These are phyloP conservation scores for Elachura formosa DNA, from an alignment of 2,113 vertebrate species.

Conservation along the genomic window DNA sequence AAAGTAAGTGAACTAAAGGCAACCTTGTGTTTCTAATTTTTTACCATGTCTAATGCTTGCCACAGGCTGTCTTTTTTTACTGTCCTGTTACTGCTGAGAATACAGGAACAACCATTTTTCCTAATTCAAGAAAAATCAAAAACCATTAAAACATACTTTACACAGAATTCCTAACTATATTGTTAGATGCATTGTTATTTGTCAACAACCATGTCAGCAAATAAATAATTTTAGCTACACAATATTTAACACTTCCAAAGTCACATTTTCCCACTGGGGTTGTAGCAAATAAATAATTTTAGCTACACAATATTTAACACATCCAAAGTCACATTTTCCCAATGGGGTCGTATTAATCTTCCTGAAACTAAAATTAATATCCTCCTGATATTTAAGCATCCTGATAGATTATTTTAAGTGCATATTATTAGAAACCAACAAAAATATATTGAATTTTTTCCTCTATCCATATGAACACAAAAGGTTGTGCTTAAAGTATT, in stretches of 20 bases:
- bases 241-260: background rate
- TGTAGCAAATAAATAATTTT: background rate
- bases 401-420: conserved; percentile 10
- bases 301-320: background rate
- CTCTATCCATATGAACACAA: background rate
- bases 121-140: background rate
- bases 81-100: background rate
- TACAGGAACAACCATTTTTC: background rate
- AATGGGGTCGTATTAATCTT: conserved; percentile 7
- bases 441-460: background rate
- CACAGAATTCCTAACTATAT: background rate
- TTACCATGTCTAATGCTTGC: background rate
- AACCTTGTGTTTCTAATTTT: background rate
- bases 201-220: background rate
- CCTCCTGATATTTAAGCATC: conserved; percentile 12
- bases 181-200: background rate
- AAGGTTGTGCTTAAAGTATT: background rate
- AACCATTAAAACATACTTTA: background rate
- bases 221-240: background rate
- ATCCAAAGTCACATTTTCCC: conserved; percentile 5
- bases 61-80: background rate
- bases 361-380: conserved; percentile 33
- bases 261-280: conserved; percentile 20
- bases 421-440: background rate
- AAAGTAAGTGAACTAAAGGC: background rate